These are phyloP conservation scores for Tympanoctomys barrerae DNA, from an alignment of 2,797 vertebrate species.

Conservation along the genomic window DNA sequence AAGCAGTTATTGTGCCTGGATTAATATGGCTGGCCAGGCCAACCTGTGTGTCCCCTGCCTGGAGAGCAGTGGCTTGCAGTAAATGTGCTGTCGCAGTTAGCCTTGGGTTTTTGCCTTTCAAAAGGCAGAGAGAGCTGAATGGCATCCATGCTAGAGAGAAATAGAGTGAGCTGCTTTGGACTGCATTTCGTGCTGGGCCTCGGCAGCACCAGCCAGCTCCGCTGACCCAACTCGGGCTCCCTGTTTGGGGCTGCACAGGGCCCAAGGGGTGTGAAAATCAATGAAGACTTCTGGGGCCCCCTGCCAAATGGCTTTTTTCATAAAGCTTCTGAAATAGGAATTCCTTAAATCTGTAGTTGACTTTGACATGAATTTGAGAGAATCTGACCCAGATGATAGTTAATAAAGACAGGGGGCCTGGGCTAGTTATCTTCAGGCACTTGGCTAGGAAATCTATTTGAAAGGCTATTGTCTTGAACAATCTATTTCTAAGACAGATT, in stretches of 20 bases:
- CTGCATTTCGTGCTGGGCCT: background rate
- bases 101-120: background rate
- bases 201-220: background rate
- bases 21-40: background rate
- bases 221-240: background rate
- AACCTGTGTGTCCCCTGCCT: background rate
- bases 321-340: constrained; percentile 25
- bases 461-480: background rate
- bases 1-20: background rate
- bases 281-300: background rate
- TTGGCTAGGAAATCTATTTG: background rate
- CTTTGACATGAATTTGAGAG: constrained; percentile 8
- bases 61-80: background rate
- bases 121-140: background rate
- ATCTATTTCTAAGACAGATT: constrained; percentile 6
- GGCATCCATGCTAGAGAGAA: background rate
- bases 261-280: background rate
- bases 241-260: background rate
- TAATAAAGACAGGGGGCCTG: background rate
- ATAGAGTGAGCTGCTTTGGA: background rate
- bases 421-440: background rate
- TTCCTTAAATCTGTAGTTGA: constrained; percentile 17
- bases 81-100: background rate
- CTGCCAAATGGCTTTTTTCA: background rate
- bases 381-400: background rate